Percentiles rank a stretch among this genome's conserved stretches.
Evolutionary conservation across 2,888 invertebrate species (phyloP).

Genomic region (Eurytoma californica): DNA sequence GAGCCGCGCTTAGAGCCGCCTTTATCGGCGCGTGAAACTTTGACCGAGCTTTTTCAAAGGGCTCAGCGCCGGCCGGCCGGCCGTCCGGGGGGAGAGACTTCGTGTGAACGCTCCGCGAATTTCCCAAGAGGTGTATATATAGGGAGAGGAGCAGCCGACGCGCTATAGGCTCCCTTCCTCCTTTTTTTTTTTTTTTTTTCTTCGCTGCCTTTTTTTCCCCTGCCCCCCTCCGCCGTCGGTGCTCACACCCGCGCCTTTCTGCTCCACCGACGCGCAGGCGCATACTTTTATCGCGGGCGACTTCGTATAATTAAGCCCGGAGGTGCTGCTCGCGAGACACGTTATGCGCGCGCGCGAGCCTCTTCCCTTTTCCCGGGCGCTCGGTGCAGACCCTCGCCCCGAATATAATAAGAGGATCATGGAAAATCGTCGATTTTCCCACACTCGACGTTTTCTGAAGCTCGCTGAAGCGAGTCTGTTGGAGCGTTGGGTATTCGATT

Average conservation of each 20-base stretch:
- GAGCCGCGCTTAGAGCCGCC: neutral
- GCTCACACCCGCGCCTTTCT: neutral
- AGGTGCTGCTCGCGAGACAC: constrained; percentile 8
- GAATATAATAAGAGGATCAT: no score
- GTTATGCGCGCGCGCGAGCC: neutral
- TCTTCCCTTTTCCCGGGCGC: neutral
- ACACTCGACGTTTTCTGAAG: neutral
- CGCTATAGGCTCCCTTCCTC: neutral
- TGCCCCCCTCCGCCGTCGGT: no score
- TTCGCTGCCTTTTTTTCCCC: neutral
- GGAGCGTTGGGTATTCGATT: no score
- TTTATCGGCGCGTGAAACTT: constrained; percentile 51
- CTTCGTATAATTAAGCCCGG: constrained; percentile 40
- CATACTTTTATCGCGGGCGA: constrained; percentile 29
- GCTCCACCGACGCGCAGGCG: neutral
- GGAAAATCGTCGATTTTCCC: neutral
- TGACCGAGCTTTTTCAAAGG: constrained; percentile 47
- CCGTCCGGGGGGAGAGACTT: neutral
- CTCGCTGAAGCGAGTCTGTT: no score
- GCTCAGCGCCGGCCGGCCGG: neutral
- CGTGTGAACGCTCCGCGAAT: constrained; percentile 32
- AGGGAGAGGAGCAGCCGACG: neutral
- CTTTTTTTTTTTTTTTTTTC: neutral
- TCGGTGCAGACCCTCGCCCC: neutral
- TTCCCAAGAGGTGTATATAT: neutral